Evolutionary conservation across 1,140 invertebrate species (phyloP), one percentile per base, ranked within the genome.

Genomic region (Carposina sasakii): DNA sequence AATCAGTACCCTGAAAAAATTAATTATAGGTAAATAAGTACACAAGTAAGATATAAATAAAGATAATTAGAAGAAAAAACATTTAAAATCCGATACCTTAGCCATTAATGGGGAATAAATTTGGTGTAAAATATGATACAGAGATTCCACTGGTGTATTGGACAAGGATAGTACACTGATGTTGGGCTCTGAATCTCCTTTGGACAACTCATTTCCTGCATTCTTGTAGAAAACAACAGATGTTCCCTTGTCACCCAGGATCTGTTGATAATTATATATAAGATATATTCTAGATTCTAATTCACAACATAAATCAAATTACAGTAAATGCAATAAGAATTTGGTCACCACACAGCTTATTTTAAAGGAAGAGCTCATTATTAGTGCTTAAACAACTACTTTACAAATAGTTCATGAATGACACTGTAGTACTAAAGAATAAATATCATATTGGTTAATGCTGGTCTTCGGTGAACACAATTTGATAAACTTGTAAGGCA

Each of bases 201-300:
- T 17, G 17, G 45, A 50, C 9, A 82, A 49, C 30, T 59, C 55
- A 50, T 63, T 41, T 19, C 62, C 46, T 13, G 54, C 33, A 9
- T 55, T 70, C 62, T 83, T 83, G 34, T 78, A 83, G 58, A 83
- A 83, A 52, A 81, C 54, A 16, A 83, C 67, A 3, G 68, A 73
- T 43, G 71, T 76, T 9, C 62, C 59, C 45, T 59, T 49, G 39
- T 60, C 52, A 45, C 49, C 53, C 51, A 71, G 54, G 20, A 83
- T 66, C 79, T 83, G 17, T n/a, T n/a, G n/a, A n/a, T n/a, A n/a
- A n/a, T n/a, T n/a, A n/a, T n/a, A n/a, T n/a, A n/a, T n/a, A n/a
- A n/a, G n/a, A n/a, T n/a, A n/a, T n/a, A n/a, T n/a, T n/a, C n/a
- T n/a, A n/a, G n/a, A n/a, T n/a, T n/a, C n/a, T n/a, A n/a, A n/a